phyloP scores from a whole-genome alignment of 2,888 invertebrate species.

The Dryomyza anilis region DNA sequence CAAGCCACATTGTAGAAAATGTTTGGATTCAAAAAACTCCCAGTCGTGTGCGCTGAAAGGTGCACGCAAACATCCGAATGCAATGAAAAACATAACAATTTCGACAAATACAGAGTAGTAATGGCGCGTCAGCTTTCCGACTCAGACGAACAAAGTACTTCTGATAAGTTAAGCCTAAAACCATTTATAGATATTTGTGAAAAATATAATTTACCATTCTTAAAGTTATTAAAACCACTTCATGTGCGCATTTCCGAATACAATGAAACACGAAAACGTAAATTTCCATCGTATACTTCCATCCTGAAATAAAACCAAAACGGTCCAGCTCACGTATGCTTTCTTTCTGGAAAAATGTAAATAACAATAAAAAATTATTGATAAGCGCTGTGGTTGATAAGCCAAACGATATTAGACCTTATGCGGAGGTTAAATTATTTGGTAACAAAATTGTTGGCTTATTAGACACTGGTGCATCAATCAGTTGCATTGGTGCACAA shows the following conservation, averaged over 20 bases:
- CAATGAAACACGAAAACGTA: too few species aligned
- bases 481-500: too few species aligned
- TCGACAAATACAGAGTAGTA: background rate
- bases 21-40: constrained; percentile 17
- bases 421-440: too few species aligned
- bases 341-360: too few species aligned
- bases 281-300: too few species aligned
- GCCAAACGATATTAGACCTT: constrained; percentile 4
- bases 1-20: too few species aligned
- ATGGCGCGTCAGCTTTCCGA: background rate
- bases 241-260: too few species aligned
- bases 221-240: background rate
- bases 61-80: constrained; percentile 5
- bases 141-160: background rate
- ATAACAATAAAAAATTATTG: too few species aligned
- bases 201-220: background rate
- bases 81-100: background rate
- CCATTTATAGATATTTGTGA: background rate
- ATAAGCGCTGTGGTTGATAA: constrained; percentile 9
- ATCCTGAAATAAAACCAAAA: too few species aligned
- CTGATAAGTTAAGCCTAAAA: too few species aligned
- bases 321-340: constrained; percentile 6
- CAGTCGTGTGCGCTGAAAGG: constrained; percentile 14
- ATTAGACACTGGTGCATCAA: too few species aligned
- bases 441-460: too few species aligned